Percentiles rank a stretch among this genome's conserved stretches.
Conservation (phyloP, 1,140 invertebrate species). For the Zaprionus nigranus region DNA sequence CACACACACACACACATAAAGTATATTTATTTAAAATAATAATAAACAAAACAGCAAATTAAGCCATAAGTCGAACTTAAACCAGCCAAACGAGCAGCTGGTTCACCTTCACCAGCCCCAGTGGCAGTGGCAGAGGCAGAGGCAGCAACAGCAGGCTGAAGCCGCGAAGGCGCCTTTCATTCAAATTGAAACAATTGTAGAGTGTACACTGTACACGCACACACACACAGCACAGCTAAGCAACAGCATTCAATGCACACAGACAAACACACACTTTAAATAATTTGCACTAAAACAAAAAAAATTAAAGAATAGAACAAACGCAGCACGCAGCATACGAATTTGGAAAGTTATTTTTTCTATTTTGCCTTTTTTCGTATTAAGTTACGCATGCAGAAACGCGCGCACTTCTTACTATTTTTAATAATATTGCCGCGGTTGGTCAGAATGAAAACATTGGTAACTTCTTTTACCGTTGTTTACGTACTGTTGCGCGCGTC, state of each 20-base stretch:
- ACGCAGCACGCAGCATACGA: conserved; percentile 29
- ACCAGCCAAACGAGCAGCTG: conserved; percentile 33
- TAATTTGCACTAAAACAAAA: conserved; percentile 40
- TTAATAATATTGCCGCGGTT: conserved; percentile 30
- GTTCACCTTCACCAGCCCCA: conserved; percentile 15
- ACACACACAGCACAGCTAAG: conserved; percentile 5
- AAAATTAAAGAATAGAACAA: conserved; percentile 22
- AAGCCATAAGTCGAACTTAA: conserved; percentile 20
- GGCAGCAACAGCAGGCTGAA: conserved; percentile 16
- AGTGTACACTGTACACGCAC: background rate
- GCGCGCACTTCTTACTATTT: conserved; percentile 37
- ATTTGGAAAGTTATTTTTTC: conserved; percentile 1
- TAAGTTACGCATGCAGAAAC: conserved; percentile 41
- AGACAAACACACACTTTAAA: conserved; percentile 25
- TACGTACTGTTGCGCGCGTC: conserved; percentile 51
- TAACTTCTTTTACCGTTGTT: conserved; percentile 44
- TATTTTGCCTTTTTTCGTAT: conserved; percentile 25
- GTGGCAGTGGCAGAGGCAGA: background rate
- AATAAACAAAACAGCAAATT: conserved; percentile 11
- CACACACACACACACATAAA: background rate
- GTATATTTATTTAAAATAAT: background rate
- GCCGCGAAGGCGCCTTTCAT: conserved; percentile 26
- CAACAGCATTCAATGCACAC: conserved; percentile 16
- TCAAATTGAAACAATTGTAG: conserved; percentile 49
- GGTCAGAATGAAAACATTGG: conserved; percentile 3